Evolutionary conservation across 2,888 invertebrate genomes (phyloP), one percentile per base, ranked within the genome.

Genomic region (Anthoptus insignis): DNA sequence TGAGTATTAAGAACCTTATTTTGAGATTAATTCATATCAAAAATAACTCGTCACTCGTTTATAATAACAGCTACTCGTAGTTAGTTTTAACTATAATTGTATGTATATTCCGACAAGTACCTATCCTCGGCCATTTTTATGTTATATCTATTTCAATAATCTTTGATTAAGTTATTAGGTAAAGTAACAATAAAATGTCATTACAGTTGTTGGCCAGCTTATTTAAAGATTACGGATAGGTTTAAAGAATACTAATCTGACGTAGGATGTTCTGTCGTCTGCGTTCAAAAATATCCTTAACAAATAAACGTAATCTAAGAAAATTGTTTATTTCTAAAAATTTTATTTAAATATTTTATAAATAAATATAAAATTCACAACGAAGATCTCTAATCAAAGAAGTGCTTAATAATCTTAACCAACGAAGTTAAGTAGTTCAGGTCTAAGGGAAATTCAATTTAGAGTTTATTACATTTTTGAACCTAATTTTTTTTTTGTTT

Each of bases 341-440:
- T 21, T n/a, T 45, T 45, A 45, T 45, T 45, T 45, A 45, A 42
- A 42, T 47, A 24, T 27, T 49, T 49, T 27, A 14, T 27, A 9
- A 39, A 27, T 27, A 19, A 39, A 27, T 54, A 37, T 39, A 13
- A 39, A 42, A 56, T 56, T 56, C 56, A 56, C 56, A 56, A 56
- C 56, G 56, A 56, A 56, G 56, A 56, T 56, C 56, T 49, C 49
- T 49, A 49, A 49, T 27, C 49, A 27, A 49, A 22, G 47, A 49
- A 49, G 49, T 27, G 27, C 49, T 49, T 49, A 49, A 49, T 24
- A 27, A 7, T 13, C 45, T 45, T 45, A 13, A 13, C 13, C 19
- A 22, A 45, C 45, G 45, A 45, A 45, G 21, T 45, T 45, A 45
- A 22, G 45, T 21, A 22, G 21, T 45, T 22, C 21, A 16, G 4